Conservation (phyloP, 92 coral and sea anemone genomes). For the Phenganax subtilis region DNA sequence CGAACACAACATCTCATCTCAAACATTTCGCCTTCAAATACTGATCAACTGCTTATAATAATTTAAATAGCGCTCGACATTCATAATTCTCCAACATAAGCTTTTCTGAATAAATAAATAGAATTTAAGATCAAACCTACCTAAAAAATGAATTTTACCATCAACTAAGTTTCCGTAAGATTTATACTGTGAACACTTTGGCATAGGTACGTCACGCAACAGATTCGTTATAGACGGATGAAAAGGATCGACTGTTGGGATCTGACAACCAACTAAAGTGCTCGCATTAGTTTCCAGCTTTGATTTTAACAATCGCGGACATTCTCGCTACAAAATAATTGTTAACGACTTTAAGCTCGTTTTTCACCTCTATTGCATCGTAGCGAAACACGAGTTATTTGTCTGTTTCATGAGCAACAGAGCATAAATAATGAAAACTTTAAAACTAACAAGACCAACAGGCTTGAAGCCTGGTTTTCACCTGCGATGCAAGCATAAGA, state of each 20-base stretch:
- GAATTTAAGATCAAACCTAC: not conserved
- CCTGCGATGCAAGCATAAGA: too few species aligned
- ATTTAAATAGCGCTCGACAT: too few species aligned
- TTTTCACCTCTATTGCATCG: too few species aligned
- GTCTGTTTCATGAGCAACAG: too few species aligned
- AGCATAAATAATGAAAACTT: too few species aligned
- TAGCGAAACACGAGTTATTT: too few species aligned
- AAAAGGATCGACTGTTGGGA: conserved; percentile 29
- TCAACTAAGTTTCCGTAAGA: conserved; percentile 25
- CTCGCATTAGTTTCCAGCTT: not conserved
- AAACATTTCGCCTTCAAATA: too few species aligned
- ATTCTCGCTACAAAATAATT: conserved; percentile 1
- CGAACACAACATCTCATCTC: too few species aligned
- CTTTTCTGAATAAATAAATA: not conserved
- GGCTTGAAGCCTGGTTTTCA: too few species aligned
- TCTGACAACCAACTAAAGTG: conserved; percentile 10
- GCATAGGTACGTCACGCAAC: conserved; percentile 8
- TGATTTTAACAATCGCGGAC: not conserved
- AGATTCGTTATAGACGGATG: conserved; percentile 12
- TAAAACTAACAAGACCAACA: too few species aligned
- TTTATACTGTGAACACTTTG: conserved; percentile 12
- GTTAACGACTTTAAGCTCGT: too few species aligned
- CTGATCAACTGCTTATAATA: too few species aligned
- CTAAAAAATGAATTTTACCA: conserved; percentile 15
- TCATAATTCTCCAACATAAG: not conserved